These are phyloP conservation scores for Eudyptes chrysolophus DNA, from an alignment of 2,113 vertebrate species.

Conservation along the genomic window DNA sequence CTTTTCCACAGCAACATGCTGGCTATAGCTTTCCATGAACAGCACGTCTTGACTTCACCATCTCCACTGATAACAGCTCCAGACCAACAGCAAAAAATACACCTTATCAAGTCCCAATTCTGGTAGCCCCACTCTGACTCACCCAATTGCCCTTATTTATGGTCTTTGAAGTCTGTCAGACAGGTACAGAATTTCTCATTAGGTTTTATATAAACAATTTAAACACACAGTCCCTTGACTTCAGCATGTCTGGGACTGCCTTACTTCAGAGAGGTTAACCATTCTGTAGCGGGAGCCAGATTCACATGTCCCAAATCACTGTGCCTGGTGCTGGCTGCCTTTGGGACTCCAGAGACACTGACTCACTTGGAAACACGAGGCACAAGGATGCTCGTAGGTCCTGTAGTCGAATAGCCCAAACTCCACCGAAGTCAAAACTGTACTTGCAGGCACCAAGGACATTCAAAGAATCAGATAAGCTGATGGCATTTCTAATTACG, in stretches of 20 bases:
- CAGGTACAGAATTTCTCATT: background rate
- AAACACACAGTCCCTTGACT: background rate
- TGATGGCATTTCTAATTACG: background rate
- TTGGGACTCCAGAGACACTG: background rate
- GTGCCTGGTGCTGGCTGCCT: background rate
- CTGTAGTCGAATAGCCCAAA: background rate
- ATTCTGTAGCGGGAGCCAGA: background rate
- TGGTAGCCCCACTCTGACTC: background rate
- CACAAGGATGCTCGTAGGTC: background rate
- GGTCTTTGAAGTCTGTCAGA: background rate
- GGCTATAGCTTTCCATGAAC: background rate
- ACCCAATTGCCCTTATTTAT: background rate
- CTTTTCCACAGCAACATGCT: background rate
- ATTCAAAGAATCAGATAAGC: background rate
- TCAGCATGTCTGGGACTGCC: background rate
- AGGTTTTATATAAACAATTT: background rate
- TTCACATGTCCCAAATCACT: rapidly evolving
- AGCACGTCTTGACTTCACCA: background rate
- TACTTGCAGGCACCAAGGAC: background rate
- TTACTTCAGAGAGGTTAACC: background rate
- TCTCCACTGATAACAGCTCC: background rate
- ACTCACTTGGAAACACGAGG: background rate
- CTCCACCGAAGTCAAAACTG: background rate
- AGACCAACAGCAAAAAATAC: background rate
- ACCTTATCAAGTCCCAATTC: background rate